Evolutionary conservation across 2,113 vertebrate species (phyloP).

Genomic region (Pachypanchax playfairii): DNA sequence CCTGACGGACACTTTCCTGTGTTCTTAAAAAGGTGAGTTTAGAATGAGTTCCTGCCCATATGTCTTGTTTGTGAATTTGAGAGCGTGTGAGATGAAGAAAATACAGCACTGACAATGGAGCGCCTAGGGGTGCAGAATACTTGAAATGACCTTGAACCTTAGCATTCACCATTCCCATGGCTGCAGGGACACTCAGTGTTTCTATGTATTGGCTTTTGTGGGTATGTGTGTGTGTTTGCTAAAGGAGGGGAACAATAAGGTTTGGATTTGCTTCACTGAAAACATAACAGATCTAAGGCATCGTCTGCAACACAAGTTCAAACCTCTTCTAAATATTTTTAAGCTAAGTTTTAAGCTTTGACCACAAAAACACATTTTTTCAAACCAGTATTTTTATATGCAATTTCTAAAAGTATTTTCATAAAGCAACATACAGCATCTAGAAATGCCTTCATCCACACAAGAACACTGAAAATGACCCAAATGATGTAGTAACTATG

Average conservation of each 20-base stretch:
- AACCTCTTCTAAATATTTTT: no score
- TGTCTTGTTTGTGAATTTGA: slow-evolving; percentile 42
- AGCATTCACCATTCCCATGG: slow-evolving; percentile 71
- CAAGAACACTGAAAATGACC: no score
- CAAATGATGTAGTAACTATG: no score
- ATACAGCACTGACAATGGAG: slow-evolving; percentile 65
- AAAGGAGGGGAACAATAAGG: slow-evolving; percentile 45
- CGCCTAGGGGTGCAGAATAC: slow-evolving; percentile 71
- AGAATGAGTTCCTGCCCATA: slow-evolving; percentile 29
- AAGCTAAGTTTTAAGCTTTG: no score
- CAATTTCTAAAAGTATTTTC: no score
- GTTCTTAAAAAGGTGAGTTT: no score
- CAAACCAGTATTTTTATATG: no score
- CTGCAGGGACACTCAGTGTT: slow-evolving; percentile 65
- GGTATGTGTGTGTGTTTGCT: slow-evolving; percentile 29
- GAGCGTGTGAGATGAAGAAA: slow-evolving; percentile 62
- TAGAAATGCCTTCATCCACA: no score
- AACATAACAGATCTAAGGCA: background rate
- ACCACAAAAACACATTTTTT: no score
- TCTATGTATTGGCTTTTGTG: slow-evolving; percentile 45
- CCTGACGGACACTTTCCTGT: slow-evolving; percentile 56
- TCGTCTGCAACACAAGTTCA: no score
- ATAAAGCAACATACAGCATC: no score
- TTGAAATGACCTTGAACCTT: slow-evolving; percentile 78
- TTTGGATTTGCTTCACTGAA: slow-evolving; percentile 36